phyloP scores from a whole-genome alignment of 2,797 vertebrate genomes.

The Mus spretus region DNA sequence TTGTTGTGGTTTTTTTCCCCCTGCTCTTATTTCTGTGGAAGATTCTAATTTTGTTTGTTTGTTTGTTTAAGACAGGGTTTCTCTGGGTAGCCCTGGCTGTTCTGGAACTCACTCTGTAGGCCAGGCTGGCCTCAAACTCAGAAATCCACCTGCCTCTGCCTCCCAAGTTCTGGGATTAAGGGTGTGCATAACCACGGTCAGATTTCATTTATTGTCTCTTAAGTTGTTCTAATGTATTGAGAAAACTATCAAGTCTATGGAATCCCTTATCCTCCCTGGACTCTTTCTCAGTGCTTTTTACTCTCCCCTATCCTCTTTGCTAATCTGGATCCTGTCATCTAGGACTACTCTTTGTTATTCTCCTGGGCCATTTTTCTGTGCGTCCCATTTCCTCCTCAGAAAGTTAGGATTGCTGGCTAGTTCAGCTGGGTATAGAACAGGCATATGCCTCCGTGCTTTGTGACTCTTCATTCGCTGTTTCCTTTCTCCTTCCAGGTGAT shows the following conservation, averaged over 20 bases:
- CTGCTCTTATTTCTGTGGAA: background rate
- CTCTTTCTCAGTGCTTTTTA: background rate
- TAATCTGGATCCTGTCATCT: background rate
- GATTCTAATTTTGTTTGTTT: background rate
- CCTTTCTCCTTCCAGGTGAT: background rate
- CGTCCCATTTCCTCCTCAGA: background rate
- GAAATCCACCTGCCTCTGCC: background rate
- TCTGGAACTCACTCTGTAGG: background rate
- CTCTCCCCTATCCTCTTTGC: background rate
- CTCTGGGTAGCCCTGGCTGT: background rate
- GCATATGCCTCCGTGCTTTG: background rate
- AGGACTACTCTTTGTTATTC: background rate
- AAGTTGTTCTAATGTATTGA: background rate
- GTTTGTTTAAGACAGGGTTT: background rate
- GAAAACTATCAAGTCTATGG: background rate
- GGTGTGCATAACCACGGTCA: background rate
- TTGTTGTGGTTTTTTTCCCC: background rate
- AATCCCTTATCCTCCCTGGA: background rate
- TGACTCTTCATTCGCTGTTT: background rate
- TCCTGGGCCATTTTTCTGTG: background rate
- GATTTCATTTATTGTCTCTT: background rate
- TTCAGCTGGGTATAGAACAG: conserved; percentile 27
- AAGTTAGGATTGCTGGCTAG: background rate
- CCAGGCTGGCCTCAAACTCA: background rate
- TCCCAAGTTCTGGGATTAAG: background rate